Evolutionary conservation across 2,113 vertebrate genomes (phyloP).

Genomic region (Ptilonorhynchus violaceus): DNA sequence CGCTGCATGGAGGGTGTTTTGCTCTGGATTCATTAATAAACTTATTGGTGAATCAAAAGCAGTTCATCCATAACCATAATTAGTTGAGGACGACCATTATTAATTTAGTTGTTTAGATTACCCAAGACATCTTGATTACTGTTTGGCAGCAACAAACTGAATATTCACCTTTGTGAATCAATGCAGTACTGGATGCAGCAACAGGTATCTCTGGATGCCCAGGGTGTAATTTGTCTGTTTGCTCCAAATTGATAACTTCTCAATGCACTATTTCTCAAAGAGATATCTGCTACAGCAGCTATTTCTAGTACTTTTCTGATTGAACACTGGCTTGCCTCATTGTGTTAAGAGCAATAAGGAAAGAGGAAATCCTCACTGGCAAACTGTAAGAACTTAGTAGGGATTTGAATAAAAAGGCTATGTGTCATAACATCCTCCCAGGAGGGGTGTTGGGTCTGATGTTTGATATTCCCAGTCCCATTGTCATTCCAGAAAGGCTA

Average conservation of each 20-base stretch:
- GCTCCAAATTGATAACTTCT: conserved; percentile 11
- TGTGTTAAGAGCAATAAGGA: not conserved
- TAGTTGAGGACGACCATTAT: not conserved
- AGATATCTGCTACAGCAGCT: not conserved
- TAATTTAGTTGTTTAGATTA: conserved; percentile 15
- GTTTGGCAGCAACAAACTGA: not conserved
- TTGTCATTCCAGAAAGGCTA: not conserved
- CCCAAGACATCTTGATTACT: not conserved
- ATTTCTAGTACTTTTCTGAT: not conserved
- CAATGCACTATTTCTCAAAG: conserved; percentile 10
- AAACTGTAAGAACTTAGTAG: not conserved
- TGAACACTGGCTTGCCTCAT: not conserved
- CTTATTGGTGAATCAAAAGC: not conserved
- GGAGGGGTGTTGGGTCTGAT: not conserved
- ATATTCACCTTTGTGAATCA: not conserved
- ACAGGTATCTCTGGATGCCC: not conserved
- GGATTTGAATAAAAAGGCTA: not conserved
- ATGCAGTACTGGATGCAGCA: not conserved
- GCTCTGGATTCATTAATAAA: not conserved
- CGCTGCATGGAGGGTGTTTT: not conserved
- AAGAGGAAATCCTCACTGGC: not conserved
- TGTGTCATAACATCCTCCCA: not conserved
- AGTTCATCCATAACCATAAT: not conserved
- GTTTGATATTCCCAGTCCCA: not conserved
- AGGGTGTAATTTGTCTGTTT: not conserved